Percentiles rank a stretch among this genome's conserved stretches.
Evolutionary conservation across 2,113 vertebrate genomes (phyloP).

Genomic region (Neotragus moschatus): DNA sequence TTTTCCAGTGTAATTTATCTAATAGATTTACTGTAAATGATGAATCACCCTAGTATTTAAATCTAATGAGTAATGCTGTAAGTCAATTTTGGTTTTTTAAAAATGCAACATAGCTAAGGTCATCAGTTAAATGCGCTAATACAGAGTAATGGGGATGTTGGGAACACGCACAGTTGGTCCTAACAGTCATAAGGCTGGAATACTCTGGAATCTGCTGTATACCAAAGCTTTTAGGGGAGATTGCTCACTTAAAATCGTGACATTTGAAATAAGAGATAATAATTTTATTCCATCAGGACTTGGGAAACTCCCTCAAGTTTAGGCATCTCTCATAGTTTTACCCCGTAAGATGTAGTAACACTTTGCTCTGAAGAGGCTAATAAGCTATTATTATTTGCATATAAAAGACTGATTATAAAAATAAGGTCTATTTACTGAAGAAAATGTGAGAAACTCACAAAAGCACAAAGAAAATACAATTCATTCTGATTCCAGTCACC

Average conservation of each 20-base stretch:
- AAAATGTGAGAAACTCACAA: neutral
- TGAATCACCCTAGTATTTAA: conserved; percentile 82
- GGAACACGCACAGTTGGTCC: conserved; percentile 42
- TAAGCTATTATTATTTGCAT: neutral
- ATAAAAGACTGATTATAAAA: neutral
- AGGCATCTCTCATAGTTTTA: neutral
- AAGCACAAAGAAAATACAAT: neutral
- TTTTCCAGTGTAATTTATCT: conserved; percentile 71
- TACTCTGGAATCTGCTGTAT: conserved; percentile 19
- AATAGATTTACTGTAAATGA: conserved; percentile 80
- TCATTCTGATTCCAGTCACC: neutral
- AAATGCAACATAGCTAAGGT: conserved; percentile 76
- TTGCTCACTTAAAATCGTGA: conserved; percentile 19
- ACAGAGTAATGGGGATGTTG: conserved; percentile 58
- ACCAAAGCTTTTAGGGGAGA: conserved; percentile 22
- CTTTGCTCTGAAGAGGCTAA: neutral
- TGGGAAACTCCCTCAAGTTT: neutral
- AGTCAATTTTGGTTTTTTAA: conserved; percentile 76
- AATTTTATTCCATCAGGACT: neutral
- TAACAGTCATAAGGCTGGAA: conserved; percentile 51
- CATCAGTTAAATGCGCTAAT: conserved; percentile 75
- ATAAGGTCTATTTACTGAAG: neutral
- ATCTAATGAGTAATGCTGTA: conserved; percentile 75
- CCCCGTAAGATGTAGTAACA: neutral
- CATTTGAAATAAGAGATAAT: neutral